Evolutionary conservation across 1,140 invertebrate species (phyloP).

Genomic region (Lerema accius): DNA sequence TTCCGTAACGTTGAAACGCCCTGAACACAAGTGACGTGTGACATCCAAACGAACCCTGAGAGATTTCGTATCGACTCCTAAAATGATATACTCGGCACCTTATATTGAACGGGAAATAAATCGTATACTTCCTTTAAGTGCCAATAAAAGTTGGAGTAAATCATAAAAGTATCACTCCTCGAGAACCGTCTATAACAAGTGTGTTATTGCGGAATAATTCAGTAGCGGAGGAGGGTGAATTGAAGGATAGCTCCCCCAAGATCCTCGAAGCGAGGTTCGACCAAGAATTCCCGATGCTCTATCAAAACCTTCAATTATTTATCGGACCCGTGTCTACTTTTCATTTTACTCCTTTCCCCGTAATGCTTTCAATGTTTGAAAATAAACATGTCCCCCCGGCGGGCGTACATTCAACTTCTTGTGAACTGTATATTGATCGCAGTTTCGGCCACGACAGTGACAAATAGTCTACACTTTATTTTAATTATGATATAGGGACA

Average conservation of each 20-base stretch:
- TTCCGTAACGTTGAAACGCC: slow-evolving; percentile 40
- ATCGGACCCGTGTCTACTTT: slow-evolving; percentile 80
- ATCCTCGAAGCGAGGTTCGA: slow-evolving; percentile 51
- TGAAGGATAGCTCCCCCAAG: slow-evolving; percentile 77
- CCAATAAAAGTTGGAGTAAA: slow-evolving; percentile 82
- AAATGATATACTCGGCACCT: slow-evolving; percentile 77
- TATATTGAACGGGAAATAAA: slow-evolving; percentile 80
- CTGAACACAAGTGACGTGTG: slow-evolving; percentile 63
- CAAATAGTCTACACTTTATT: slow-evolving; percentile 49
- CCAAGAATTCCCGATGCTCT: slow-evolving; percentile 71
- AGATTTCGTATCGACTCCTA: slow-evolving; percentile 62
- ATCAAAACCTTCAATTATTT: slow-evolving; percentile 81
- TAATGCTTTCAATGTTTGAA: slow-evolving; percentile 58
- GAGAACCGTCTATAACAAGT: slow-evolving; percentile 80
- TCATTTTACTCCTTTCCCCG: slow-evolving; percentile 77
- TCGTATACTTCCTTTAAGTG: slow-evolving; percentile 81
- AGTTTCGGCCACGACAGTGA: slow-evolving; percentile 53
- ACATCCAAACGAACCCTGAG: slow-evolving; percentile 59
- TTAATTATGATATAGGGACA: slow-evolving; percentile 50
- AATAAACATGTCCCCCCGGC: slow-evolving; percentile 68
- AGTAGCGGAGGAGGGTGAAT: slow-evolving; percentile 65
- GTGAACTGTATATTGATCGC: slow-evolving; percentile 49
- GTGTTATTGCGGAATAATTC: slow-evolving; percentile 82
- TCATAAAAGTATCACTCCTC: slow-evolving; percentile 81
- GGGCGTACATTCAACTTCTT: slow-evolving; percentile 59